Base-by-base conservation (phyloP, 2,113 vertebrate genomes). In the Pelmatolapia mariae region DNA sequence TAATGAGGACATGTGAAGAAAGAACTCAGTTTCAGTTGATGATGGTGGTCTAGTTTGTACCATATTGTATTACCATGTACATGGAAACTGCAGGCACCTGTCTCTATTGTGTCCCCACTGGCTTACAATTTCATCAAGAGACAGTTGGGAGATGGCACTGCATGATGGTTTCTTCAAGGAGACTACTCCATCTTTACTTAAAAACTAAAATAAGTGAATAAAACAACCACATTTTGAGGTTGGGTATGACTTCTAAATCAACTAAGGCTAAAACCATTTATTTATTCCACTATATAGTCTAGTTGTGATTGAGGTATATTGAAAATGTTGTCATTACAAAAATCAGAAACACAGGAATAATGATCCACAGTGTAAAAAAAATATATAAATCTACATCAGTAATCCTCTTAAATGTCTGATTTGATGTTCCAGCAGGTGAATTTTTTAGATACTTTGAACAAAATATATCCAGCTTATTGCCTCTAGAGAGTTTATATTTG, bases 61-160 rank as follows among this genome's bases (percentile, higher is more conserved):
- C 71, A 47, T 94, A 93, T 94, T 89, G 56, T 29, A 40, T 94
- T 94, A 89, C 91, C 36, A 40, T 13, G 47, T 66, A 54, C 43
- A 81, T 79, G 86, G 91, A 92, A 93, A 92, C 86, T 57, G 57
- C 82, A 80, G 80, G 84, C 78, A 53, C 2, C 12, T 57, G 84
- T 54, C 80, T 84, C 53, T 80, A 19, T 87, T 89, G 88, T 89
- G 8, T 86, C 86, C 40, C 36, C 33, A 73, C 1, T 0, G 53
- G 89, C 43, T 82, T 93, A 26, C 80, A 79, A 53, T 93, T 93
- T 91, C 92, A 85, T 73, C 16, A 82, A 50, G 19, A 10, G 22
- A 33, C 57, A 82, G 38, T 8, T 45, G 53, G 59, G 53, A 86
- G 86, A 91, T 78, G 61, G 24, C 56, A 18, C 29, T 71, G 19